Conservation (phyloP, 2,113 vertebrate genomes). For the Diphyllodes magnificus region DNA sequence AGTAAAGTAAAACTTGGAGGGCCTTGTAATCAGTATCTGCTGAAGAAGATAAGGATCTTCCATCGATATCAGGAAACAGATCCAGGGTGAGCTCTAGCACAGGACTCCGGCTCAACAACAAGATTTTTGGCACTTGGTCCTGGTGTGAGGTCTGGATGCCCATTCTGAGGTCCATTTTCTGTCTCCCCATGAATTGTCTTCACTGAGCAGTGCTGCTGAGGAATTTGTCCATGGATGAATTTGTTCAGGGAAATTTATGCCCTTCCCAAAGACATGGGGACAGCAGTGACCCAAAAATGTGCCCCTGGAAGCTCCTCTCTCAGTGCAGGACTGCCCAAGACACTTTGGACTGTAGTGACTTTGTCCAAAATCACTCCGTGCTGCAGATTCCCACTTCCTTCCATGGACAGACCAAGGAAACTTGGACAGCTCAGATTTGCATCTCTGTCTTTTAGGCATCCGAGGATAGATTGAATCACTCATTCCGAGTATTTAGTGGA, state of each 20-base stretch:
- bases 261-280: neutral
- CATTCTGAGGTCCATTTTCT: neutral
- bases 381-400: neutral
- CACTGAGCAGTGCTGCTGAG: neutral
- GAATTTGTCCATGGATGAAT: neutral
- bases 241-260: neutral
- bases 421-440: neutral
- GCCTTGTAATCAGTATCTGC: neutral
- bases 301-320: neutral
- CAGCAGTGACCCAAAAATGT: neutral
- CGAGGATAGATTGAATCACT: neutral
- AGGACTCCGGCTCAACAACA: neutral
- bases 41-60: neutral
- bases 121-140: neutral
- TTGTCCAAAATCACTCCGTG: neutral
- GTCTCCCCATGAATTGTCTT: neutral
- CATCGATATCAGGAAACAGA: neutral
- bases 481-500: neutral
- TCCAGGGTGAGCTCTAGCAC: neutral
- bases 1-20: neutral
- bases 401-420: neutral
- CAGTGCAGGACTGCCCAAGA: neutral
- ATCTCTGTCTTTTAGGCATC: neutral
- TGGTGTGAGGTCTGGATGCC: neutral
- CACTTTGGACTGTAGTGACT: neutral